These are phyloP conservation scores for Dynastes hyllus DNA, from an alignment of 2,888 invertebrate genomes.

Conservation along the genomic window DNA sequence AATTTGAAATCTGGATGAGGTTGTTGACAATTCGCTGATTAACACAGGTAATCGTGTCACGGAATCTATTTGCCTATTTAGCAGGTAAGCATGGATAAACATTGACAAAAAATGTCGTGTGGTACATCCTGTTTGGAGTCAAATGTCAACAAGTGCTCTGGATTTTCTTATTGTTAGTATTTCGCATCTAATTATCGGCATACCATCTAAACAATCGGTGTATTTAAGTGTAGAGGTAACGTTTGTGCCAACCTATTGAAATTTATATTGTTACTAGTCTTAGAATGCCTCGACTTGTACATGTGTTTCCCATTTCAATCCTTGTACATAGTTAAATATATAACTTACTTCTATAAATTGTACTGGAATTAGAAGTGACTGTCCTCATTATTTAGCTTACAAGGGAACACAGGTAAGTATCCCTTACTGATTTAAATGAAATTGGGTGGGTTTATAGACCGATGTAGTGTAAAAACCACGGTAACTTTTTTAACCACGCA, in stretches of 20 bases:
- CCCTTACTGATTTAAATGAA: no score
- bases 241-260: not conserved
- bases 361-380: not conserved
- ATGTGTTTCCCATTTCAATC: constrained; percentile 5
- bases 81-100: not conserved
- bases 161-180: not conserved
- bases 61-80: not conserved
- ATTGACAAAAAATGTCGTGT: not conserved
- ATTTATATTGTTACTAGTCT: not conserved
- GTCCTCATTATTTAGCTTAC: no score
- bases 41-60: not conserved
- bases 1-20: constrained; percentile 1
- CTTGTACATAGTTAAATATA: not conserved
- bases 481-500: no score
- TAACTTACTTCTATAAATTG: constrained; percentile 4
- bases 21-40: not conserved
- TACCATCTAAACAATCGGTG: not conserved
- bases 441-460: no score
- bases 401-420: no score
- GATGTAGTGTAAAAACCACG: no score
- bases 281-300: not conserved
- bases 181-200: constrained; percentile 1
- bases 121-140: not conserved
- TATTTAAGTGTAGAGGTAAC: not conserved
- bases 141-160: constrained; percentile 12